phyloP scores from a whole-genome alignment of 1,140 invertebrate species.

The Latrodectus geometricus region DNA sequence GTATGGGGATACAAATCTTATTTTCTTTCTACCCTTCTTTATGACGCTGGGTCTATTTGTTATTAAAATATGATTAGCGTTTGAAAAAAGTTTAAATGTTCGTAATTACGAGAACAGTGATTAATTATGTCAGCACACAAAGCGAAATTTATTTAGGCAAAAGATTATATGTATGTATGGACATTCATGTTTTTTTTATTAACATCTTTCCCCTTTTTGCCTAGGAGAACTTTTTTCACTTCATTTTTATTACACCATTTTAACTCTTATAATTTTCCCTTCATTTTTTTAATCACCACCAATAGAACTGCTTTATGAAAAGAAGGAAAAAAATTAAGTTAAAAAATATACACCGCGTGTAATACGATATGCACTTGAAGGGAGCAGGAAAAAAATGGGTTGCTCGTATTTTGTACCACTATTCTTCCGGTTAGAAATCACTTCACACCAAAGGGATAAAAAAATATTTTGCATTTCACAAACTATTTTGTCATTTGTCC shows the following conservation, averaged over 20 bases:
- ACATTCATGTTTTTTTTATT: conserved; percentile 27
- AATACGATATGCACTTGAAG: conserved; percentile 18
- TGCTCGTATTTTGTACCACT: neutral
- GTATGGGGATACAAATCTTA: conserved; percentile 60
- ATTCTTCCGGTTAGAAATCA: neutral
- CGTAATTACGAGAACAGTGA: conserved; percentile 61
- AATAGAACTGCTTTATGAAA: neutral
- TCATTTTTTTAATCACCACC: conserved; percentile 35
- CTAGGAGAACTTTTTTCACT: conserved; percentile 18
- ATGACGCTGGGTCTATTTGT: conserved; percentile 60
- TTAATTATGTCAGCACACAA: conserved; percentile 63
- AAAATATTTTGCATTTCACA: neutral
- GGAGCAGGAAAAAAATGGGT: neutral
- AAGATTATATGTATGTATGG: conserved; percentile 30
- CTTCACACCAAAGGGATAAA: neutral
- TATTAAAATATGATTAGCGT: conserved; percentile 62
- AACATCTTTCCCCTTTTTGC: conserved; percentile 1
- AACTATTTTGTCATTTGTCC: neutral
- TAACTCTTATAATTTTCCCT: conserved; percentile 39
- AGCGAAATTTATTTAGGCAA: conserved; percentile 61
- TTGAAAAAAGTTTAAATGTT: conserved; percentile 62
- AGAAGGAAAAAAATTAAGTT: conserved; percentile 19
- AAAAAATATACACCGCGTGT: conserved; percentile 19
- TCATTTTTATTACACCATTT: conserved; percentile 21
- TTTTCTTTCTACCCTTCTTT: conserved; percentile 58